phyloP scores from a whole-genome alignment of 2,888 invertebrate genomes.

The Formica aserva region DNA sequence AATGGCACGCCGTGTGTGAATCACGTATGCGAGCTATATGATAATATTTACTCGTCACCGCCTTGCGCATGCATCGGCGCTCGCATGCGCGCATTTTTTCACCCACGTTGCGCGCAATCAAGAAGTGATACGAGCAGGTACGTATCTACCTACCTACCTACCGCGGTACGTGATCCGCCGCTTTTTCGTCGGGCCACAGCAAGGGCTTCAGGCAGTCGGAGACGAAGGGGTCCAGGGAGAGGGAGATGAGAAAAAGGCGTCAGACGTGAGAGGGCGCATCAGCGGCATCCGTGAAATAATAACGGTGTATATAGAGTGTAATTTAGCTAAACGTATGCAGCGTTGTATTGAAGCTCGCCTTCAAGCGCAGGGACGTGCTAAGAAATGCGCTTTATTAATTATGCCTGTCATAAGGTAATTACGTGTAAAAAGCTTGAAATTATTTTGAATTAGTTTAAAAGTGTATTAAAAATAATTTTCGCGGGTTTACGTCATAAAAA shows the following conservation, averaged over 20 bases:
- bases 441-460: not conserved
- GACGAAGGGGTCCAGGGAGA: constrained; percentile 51
- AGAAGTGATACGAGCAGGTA: constrained; percentile 61
- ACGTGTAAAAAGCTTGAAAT: not conserved
- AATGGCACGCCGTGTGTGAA: constrained; percentile 28
- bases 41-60: constrained; percentile 56
- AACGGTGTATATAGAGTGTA: constrained; percentile 84
- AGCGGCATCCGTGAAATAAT: constrained; percentile 82
- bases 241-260: constrained; percentile 77
- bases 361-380: constrained; percentile 78
- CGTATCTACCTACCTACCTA: constrained; percentile 44
- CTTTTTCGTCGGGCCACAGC: constrained; percentile 56
- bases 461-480: not conserved
- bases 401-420: not conserved
- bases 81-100: constrained; percentile 44
- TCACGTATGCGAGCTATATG: constrained; percentile 37
- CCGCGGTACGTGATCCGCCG: constrained; percentile 31
- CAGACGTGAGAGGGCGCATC: constrained; percentile 79
- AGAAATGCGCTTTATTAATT: constrained; percentile 48
- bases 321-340: constrained; percentile 84
- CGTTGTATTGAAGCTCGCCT: constrained; percentile 79
- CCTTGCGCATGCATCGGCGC: constrained; percentile 13
- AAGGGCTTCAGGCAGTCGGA: constrained; percentile 51
- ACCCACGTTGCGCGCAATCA: constrained; percentile 56
- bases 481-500: not conserved